Percentiles rank a stretch among this genome's conserved stretches.
phyloP scores from a whole-genome alignment of 1,140 invertebrate species.

The Rhagoletis pomonella region DNA sequence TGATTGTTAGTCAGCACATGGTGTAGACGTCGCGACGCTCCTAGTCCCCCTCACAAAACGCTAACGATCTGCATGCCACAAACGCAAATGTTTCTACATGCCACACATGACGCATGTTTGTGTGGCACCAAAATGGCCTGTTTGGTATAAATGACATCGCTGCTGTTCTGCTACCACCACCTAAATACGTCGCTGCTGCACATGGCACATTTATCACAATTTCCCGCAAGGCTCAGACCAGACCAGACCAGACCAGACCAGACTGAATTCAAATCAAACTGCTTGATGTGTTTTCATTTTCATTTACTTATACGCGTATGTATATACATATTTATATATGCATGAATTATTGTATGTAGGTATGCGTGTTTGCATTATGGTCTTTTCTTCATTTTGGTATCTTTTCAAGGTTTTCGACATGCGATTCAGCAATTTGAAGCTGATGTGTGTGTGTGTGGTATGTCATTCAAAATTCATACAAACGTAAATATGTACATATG shows the following conservation, averaged over 20 bases:
- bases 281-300: background rate
- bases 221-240: background rate
- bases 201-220: background rate
- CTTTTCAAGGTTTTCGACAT: no score
- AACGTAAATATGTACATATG: no score
- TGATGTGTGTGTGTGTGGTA: no score
- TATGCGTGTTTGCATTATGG: no score
- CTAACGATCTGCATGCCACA: background rate
- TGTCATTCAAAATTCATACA: no score
- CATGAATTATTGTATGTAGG: no score
- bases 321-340: no score
- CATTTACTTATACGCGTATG: no score
- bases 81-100: conserved; percentile 7
- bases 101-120: conserved; percentile 18
- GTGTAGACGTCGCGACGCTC: background rate
- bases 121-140: background rate
- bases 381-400: no score
- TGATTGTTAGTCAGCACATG: conserved; percentile 8
- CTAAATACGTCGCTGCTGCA: background rate
- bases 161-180: background rate
- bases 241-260: no score
- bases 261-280: conserved; percentile 1
- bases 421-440: no score
- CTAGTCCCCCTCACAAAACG: no score
- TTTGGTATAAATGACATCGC: background rate